Base-by-base conservation (phyloP, 2,113 vertebrate species). In the Opisthocomus hoazin region DNA sequence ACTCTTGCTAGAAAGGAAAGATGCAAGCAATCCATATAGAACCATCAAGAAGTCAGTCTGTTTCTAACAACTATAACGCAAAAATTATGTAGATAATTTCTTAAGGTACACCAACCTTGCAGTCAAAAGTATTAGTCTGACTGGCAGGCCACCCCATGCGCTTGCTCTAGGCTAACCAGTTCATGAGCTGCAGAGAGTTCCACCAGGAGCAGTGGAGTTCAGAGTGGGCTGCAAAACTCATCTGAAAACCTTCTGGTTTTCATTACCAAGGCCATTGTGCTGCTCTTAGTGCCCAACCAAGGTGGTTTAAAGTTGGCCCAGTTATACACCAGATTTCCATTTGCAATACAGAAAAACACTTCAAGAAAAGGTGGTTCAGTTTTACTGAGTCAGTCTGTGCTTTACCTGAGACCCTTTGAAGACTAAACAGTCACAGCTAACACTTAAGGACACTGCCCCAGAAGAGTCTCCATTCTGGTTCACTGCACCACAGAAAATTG, bases 81-180 rank as follows among this genome's bases (percentile, higher is more conserved):
- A 61, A 32, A 9, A 4, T 82, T 85, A 43, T 43, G 60, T 0
- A 53, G 34, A 51, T 43, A 29, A 37, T 70, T 74, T 82, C 46
- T 73, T 48, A 46, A 81, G 58, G 64, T 36, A 77, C 8, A 27
- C 46, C 36, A 81, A 12, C 37, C 54, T 60, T 9, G 30, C 91
- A 39, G 63, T 7, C 43, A 41, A 34, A 66, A 53, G 69, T 20
- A 14, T 45, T 43, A 5, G 57, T 85, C 41, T 46, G 56, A 63
- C 41, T 63, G 46, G 15, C 69, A 75, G 73, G 46, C 9, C 46
- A 63, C 32, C 56, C 54, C 64, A 27, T 0, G 0, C n/a, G 21
- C 29, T 82, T 64, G 53, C 54, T 89, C 60, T 39, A 43, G 46
- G 64, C 68, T 70, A 11, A 23, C 20, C 54, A 23, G 22, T 10